Evolutionary conservation across 2,113 vertebrate species (phyloP).

Genomic region (Charina bottae): DNA sequence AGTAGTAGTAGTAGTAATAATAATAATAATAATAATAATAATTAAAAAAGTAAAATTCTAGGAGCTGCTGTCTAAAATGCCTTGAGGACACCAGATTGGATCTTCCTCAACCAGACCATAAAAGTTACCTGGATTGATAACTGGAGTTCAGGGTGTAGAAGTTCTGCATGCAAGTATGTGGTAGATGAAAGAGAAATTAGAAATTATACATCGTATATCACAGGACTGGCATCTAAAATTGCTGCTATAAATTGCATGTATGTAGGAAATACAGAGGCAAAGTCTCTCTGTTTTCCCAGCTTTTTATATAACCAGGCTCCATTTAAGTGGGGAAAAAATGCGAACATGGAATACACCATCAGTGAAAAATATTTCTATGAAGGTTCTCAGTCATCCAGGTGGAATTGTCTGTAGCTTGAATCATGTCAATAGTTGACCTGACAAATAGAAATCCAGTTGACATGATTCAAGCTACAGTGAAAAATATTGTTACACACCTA

Average conservation of each 20-base stretch:
- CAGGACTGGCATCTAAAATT: conserved; percentile 15
- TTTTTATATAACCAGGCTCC: neutral
- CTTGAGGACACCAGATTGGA: neutral
- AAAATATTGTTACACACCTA: neutral
- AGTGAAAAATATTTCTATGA: conserved; percentile 9
- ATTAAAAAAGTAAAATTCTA: neutral
- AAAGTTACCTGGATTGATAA: too few species aligned
- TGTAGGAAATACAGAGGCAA: conserved; percentile 3
- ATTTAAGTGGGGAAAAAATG: conserved; percentile 11
- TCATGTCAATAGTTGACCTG: too few species aligned
- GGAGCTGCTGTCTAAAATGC: neutral
- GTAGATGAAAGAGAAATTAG: neutral
- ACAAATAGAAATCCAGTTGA: too few species aligned
- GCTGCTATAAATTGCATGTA: conserved; percentile 31
- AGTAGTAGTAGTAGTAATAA: too few species aligned
- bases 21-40: neutral
- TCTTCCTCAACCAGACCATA: neutral
- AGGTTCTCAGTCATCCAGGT: too few species aligned
- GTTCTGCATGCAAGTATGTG: neutral
- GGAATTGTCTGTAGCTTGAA: too few species aligned
- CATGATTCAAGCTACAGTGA: too few species aligned
- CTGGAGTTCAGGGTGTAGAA: neutral
- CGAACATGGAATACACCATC: neutral
- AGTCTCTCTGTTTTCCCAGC: conserved; percentile 13
- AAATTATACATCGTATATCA: neutral